phyloP scores from a whole-genome alignment of 2,113 vertebrate species.

The Lutjanus erythropterus region DNA sequence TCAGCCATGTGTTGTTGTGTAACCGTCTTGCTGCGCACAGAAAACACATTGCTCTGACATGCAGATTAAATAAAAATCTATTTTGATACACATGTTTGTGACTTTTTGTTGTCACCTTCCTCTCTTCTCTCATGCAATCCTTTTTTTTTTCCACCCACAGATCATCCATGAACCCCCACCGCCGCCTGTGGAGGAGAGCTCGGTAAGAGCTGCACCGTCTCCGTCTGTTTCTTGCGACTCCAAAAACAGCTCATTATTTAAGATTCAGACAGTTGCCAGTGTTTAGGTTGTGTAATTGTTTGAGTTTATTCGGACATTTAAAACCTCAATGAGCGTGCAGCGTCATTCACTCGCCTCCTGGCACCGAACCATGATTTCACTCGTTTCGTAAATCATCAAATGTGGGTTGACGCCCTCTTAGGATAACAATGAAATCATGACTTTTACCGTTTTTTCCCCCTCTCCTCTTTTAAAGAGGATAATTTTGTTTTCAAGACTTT shows the following conservation, averaged over 20 bases:
- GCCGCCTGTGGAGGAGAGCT: conserved; percentile 81
- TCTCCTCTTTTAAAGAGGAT: not conserved
- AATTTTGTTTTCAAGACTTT: not conserved
- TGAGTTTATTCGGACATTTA: conserved; percentile 22
- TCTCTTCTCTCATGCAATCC: conserved; percentile 1
- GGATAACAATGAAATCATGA: conserved; percentile 43
- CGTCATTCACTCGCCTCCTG: conserved; percentile 31
- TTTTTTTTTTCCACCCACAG: conserved; percentile 58
- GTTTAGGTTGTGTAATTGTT: conserved; percentile 49
- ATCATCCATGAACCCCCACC: conserved; percentile 87
- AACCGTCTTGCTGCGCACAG: conserved; percentile 62
- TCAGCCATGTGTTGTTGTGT: conserved; percentile 70
- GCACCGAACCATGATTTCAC: conserved; percentile 17
- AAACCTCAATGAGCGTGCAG: conserved; percentile 41
- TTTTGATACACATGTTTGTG: conserved; percentile 39
- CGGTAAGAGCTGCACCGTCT: conserved; percentile 75
- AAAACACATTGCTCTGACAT: conserved; percentile 56
- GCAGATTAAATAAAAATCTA: conserved; percentile 21
- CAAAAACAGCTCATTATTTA: conserved; percentile 43
- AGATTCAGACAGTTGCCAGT: conserved; percentile 32
- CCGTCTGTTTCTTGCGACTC: conserved; percentile 17
- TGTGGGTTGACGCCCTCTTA: conserved; percentile 46
- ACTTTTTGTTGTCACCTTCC: conserved; percentile 13
- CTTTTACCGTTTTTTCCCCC: conserved; percentile 6
- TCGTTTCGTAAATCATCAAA: conserved; percentile 36